Base-by-base conservation (phyloP, 2,797 vertebrate species). In the Myripristis jacobus region DNA sequence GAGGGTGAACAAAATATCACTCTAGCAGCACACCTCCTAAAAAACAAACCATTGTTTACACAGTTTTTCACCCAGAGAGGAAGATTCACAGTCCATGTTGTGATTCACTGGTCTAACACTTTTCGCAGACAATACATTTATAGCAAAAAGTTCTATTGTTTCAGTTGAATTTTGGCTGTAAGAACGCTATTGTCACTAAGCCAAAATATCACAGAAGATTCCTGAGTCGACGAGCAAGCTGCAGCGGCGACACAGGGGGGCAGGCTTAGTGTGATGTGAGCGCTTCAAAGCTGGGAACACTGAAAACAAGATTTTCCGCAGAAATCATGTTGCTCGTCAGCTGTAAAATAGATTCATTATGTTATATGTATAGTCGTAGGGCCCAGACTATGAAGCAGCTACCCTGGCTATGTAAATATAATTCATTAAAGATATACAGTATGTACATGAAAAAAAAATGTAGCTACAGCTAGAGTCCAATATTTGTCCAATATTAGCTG, bases 251-350 rank as follows among this genome's bases (percentile, higher is more conserved):
- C 68, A 80, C 64, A 67, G 36, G 48, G 57, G 65, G 75, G 57
- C 16, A 1, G 43, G 27, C 66, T 74, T 48, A 27, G 43, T 64
- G 29, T 66, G 52, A 66, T 57, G 34, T 38, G 10, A 53, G 67
- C 77, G 81, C n/a, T n/a, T n/a, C 84, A 76, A 86, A 84, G 84
- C 84, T 82, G 56, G 70, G 50, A 56, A 73, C 56, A 63, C 54
- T 38, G 50, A 67, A 11, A 72, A 44, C 31, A 47, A 48, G 36
- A 67, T 52, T 64, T 64, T 47, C 25, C 51, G 50, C 13, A 55
- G 66, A 75, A 62, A 68, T 58, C 27, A 56, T n/a, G 19, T 62
- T 58, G 8, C 48, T 58, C 58, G 63, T 74, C 57, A 19, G 55
- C 43, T 59, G 54, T 18, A 47, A 41, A 12, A 6, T 48, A 54